Evolutionary conservation across 2,113 vertebrate species (phyloP).

Genomic region (Gallinago undulata): DNA sequence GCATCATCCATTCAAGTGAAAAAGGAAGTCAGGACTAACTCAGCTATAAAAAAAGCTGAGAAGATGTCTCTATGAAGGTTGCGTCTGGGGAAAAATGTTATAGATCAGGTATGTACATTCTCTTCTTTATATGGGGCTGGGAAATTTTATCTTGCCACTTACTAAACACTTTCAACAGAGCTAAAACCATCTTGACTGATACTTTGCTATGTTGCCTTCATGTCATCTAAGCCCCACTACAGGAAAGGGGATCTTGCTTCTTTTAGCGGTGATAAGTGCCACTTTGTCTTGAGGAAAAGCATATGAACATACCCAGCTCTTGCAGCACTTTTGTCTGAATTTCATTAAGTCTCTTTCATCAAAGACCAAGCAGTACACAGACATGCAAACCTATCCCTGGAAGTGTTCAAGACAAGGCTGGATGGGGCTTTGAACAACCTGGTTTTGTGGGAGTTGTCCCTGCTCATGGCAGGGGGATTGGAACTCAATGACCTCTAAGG

Average conservation of each 20-base stretch:
- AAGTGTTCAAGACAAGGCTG: too few species aligned
- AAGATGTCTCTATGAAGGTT: neutral
- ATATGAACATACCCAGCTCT: neutral
- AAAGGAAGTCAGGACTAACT: neutral
- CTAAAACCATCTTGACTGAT: neutral
- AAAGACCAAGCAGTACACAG: neutral
- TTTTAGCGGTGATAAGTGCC: neutral
- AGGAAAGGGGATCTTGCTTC: rapidly evolving
- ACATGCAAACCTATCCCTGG: neutral
- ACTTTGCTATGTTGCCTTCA: neutral
- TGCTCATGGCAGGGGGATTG: too few species aligned
- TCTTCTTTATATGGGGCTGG: neutral
- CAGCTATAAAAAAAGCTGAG: neutral
- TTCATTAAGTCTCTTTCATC: neutral
- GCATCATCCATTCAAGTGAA: neutral
- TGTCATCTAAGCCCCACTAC: neutral
- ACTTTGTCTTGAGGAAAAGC: neutral
- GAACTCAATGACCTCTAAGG: too few species aligned
- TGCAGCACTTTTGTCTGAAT: neutral
- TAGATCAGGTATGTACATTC: neutral
- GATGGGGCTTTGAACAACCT: too few species aligned
- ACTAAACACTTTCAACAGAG: neutral
- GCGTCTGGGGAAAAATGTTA: neutral
- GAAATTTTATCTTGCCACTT: neutral
- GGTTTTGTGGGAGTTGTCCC: too few species aligned